Percentiles rank a stretch among this genome's conserved stretches.
Conservation (phyloP, 2,797 vertebrate species). For the Eidolon dupreanum region DNA sequence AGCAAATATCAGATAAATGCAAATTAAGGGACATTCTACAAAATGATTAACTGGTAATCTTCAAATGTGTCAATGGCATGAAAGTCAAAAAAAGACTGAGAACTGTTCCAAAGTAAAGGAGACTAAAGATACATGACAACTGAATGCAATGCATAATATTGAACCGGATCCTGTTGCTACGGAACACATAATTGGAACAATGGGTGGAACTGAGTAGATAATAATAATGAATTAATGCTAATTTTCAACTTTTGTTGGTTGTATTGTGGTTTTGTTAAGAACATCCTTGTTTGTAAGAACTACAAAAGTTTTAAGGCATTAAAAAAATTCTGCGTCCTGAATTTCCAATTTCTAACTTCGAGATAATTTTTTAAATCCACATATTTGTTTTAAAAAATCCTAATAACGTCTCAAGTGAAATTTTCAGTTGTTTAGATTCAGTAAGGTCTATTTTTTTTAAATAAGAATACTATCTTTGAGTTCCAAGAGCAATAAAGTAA, state of each 20-base stretch:
- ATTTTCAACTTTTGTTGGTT: conserved; percentile 24
- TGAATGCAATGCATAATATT: not conserved
- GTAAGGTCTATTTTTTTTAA: not conserved
- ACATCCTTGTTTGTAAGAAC: not conserved
- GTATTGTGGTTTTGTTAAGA: not conserved
- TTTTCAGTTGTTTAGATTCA: not conserved
- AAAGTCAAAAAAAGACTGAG: not conserved
- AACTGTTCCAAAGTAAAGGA: not conserved
- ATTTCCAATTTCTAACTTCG: conserved; percentile 10
- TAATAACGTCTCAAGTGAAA: not conserved
- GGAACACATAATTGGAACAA: not conserved
- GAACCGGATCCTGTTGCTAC: not conserved
- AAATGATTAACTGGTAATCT: conserved; percentile 16
- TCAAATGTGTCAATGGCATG: not conserved
- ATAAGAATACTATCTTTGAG: not conserved
- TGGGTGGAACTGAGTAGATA: not conserved
- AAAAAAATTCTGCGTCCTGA: not conserved
- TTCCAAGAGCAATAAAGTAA: not conserved
- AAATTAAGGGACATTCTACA: not conserved
- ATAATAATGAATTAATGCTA: not conserved
- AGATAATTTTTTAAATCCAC: conserved; percentile 24
- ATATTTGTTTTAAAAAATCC: conserved; percentile 7
- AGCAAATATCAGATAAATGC: not conserved
- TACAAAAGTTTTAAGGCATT: not conserved
- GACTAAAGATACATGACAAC: not conserved